Evolutionary conservation across 2,113 vertebrate species (phyloP), one percentile per base, ranked within the genome.

Genomic region (Phoxinus phoxinus): DNA sequence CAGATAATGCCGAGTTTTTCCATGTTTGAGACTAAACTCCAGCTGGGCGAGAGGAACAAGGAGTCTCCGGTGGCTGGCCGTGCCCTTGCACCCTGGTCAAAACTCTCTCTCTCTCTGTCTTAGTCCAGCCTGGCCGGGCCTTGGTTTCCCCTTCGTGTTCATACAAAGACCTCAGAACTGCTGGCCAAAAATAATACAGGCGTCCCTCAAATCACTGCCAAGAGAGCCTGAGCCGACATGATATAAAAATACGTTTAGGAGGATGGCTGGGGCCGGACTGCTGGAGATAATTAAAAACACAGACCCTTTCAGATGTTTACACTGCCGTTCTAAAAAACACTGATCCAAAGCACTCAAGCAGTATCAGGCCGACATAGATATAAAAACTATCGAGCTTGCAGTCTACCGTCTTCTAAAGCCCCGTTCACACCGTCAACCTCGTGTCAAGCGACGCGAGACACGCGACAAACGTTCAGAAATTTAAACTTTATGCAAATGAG

Each of bases 211-310:
- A 85, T 69, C 15, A 13, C 82, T 85, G 88, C 88, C 87, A 88
- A 76, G 8, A 85, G 44, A 85, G 78, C 79, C 85, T 46, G 69
- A 56, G 88, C 82, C 78, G 84, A 67, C 86, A 63, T 32, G 79
- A 89, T 90, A 90, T 86, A 88, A 90, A 89, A 86, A 86, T 89
- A 87, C 86, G 80, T 69, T 89, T 78, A 86, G 69, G 83, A 87
- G 86, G 89, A 85, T 78, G 79, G 86, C 81, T 85, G 84, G 85
- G 75, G 85, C 86, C 5, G 72, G 79, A 84, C 69, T 81, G 82
- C 86, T 88, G 73, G 79, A 91, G 90, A 90, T 89, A 85, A 91
- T 89, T 91, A 87, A 91, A 91, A 91, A 86, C 84, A 88, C 89
- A 90, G 89, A 88, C 75, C 86, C 61, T 86, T 86, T 87, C 63